Evolutionary conservation across 1,140 invertebrate genomes (phyloP), one percentile per base, ranked within the genome.

Genomic region (Brachionus paranguensis): DNA sequence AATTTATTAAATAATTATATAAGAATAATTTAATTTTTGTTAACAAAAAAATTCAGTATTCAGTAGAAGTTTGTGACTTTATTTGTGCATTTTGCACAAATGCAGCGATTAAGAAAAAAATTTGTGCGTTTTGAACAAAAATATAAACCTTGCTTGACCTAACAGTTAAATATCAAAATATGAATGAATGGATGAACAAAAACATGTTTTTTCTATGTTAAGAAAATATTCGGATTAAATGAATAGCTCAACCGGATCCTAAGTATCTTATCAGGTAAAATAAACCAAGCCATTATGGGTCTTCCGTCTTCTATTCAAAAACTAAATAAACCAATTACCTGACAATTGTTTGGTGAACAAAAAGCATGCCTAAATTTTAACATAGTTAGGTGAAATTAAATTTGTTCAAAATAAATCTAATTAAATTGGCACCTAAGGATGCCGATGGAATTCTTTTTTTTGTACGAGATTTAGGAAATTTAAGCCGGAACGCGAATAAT

Each of bases 401-500:
- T 60, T 60, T 11, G 27, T 60, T 60, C 17, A 60, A 17, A 60
- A 60, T 60, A 20, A 60, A 60, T 17, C 53, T 60, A 60, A 60
- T 60, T 60, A 60, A 60, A 20, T 60, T 60, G 20, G 17, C 53
- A 8, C 53, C 53, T 20, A 60, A 68, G 33, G 27, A 68, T 29
- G 33, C 14, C 10, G 33, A 41, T 33, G 33, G 14, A 68, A 33
- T 68, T 64, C 17, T 12, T 27, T 65, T 24, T 27, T 12, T 33
- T 65, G 12, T n/a, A 20, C 4, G 27, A 64, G 24, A 65, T 65
- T 65, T 12, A 65, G 60, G 60, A 65, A 65, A 65, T 65, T 17
- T 33, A 68, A 68, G 65, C 65, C 65, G 65, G 65, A 68, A 68
- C 24, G 27, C 33, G 65, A 68, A 68, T 68, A 68, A 68, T 29